Base-by-base conservation (phyloP, 2,113 vertebrate species). In the Eptesicus fuscus region DNA sequence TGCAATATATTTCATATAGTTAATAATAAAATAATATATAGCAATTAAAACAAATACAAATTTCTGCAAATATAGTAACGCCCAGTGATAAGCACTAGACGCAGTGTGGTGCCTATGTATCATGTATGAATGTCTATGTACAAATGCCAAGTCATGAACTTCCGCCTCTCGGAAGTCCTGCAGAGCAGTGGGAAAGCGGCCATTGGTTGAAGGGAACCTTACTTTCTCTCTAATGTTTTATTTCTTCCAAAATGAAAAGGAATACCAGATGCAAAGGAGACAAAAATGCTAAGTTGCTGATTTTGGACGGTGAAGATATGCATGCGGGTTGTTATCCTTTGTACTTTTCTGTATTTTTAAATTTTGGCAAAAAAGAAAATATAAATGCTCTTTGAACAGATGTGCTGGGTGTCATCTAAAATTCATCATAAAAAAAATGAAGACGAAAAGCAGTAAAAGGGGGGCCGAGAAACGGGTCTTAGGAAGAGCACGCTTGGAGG, bases 341-440 rank as follows among this genome's bases (percentile, higher is more conserved):
- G 56, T 74, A 79, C 65, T 91, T 91, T 83, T 53, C 44, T 83
- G 23, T 59, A 70, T 74, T 92, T 95, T 89, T 78, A 83, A 93
- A 84, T 79, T 85, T 86, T 80, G 69, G 61, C 25, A 47, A 65
- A 53, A 59, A 47, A 71, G 42, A 44, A 63, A 59, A 5, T 35
- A 12, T 74, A 91, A 95, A 71, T 84, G 56, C 16, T 87, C 86
- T 85, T 84, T 92, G 70, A 96, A 83, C 71, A 95, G 65, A 88
- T 63, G 84, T 94, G 89, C 76, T 88, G 51, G 70, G 32, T 93
- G 37, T 84, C 59, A 87, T 77, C 44, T 95, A 92, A 93, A 88
- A 44, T 67, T 42, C 17, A 47, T 86, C 23, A 30, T 67, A 28
- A 44, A 88, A 40, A 40, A 59, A 80, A 16, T 13, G 12, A 37